phyloP scores from a whole-genome alignment of 2,113 vertebrate genomes.

The Casuarius casuarius region DNA sequence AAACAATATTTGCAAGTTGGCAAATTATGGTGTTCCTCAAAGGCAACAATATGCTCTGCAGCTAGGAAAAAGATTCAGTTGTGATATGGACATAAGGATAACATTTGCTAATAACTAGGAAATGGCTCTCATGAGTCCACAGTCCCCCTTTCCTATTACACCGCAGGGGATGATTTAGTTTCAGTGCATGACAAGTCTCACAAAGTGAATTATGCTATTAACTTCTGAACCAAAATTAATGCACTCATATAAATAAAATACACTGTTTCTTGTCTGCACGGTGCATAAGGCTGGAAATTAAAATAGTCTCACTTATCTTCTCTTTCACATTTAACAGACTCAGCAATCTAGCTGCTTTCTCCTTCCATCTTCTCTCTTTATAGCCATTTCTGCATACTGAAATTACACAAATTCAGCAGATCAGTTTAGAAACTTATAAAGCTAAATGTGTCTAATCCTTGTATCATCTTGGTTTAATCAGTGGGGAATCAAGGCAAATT shows the following conservation, averaged over 20 bases:
- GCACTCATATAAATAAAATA: slow-evolving; percentile 32
- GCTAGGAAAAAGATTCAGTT: background rate
- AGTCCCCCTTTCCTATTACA: background rate
- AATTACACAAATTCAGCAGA: background rate
- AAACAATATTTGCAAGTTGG: background rate
- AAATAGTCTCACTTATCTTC: background rate
- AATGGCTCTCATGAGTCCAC: slow-evolving; percentile 22
- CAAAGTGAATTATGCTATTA: slow-evolving; percentile 39
- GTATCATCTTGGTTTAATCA: background rate
- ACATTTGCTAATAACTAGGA: slow-evolving; percentile 60
- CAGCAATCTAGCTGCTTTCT: background rate
- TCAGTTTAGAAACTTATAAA: background rate
- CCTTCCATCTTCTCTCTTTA: background rate
- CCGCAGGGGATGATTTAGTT: slow-evolving; percentile 4
- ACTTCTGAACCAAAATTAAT: slow-evolving; percentile 56
- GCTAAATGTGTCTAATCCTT: background rate
- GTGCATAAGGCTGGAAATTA: background rate
- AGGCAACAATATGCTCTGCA: background rate
- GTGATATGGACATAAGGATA: slow-evolving; percentile 20
- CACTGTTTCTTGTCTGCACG: background rate
- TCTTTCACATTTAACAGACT: background rate
- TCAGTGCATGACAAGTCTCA: slow-evolving; percentile 1
- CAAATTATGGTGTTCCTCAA: slow-evolving; percentile 8
- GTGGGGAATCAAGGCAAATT: background rate
- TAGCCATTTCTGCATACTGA: background rate